These are phyloP conservation scores for Ptychochromis oligacanthus DNA, from an alignment of 2,113 vertebrate genomes.

Conservation along the genomic window DNA sequence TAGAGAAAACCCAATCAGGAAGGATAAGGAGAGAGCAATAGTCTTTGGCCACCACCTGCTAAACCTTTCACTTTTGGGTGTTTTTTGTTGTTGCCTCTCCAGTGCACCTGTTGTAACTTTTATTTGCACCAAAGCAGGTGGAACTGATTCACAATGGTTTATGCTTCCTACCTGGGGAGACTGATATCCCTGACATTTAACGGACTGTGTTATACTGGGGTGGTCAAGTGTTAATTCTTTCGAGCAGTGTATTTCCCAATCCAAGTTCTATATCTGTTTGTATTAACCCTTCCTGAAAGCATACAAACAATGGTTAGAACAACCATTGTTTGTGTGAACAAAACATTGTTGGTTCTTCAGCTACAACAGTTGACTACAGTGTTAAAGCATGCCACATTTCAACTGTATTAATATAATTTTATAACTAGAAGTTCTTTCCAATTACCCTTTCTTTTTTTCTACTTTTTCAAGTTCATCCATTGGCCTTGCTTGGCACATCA, in stretches of 20 bases:
- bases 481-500: conserved; percentile 42
- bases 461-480: conserved; percentile 36
- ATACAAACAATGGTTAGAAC: no score
- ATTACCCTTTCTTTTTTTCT: conserved; percentile 23
- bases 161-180: not conserved
- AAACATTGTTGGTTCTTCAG: not conserved
- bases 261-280: not conserved
- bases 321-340: not conserved
- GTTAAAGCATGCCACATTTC: conserved; percentile 7
- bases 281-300: not conserved
- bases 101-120: not conserved
- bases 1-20: not conserved
- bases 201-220: no score
- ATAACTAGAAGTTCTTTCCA: conserved; percentile 34
- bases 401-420: conserved; percentile 20
- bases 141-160: not conserved
- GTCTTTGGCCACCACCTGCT: not conserved
- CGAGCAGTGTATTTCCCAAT: not conserved
- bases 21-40: not conserved
- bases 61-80: not conserved
- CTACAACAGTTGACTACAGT: not conserved
- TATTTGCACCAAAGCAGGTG: no score
- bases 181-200: no score
- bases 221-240: no score
- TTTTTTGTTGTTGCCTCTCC: not conserved